These are phyloP conservation scores for Ceryle rudis DNA, from an alignment of 2,797 vertebrate species.

Conservation along the genomic window DNA sequence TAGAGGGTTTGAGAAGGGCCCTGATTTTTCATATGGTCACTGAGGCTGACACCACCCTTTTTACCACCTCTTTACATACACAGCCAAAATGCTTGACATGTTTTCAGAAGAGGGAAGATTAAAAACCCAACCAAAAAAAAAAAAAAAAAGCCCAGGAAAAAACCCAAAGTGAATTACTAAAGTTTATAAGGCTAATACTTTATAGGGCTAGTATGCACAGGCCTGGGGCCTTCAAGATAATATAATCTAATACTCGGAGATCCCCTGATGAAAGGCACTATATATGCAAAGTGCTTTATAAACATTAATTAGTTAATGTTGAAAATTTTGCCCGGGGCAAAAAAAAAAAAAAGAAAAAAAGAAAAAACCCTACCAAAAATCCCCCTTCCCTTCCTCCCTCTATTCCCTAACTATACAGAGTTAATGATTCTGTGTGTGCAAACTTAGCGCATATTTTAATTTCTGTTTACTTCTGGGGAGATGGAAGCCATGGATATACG, in stretches of 20 bases:
- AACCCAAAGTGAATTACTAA: conserved; percentile 2
- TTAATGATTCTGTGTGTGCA: conserved; percentile 69
- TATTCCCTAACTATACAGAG: conserved; percentile 58
- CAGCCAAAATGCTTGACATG: background rate
- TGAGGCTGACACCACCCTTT: background rate
- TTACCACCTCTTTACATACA: background rate
- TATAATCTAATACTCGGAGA: conserved; percentile 73
- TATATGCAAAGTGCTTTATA: conserved; percentile 77
- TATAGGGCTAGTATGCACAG: conserved; percentile 57
- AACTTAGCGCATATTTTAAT: conserved; percentile 56
- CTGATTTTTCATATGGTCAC: conserved; percentile 45
- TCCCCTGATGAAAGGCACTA: conserved; percentile 78
- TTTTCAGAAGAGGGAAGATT: conserved; percentile 53
- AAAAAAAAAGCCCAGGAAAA: background rate
- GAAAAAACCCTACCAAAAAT: conserved; percentile 26
- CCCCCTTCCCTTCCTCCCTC: conserved; percentile 54
- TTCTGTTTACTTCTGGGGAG: conserved; percentile 57
- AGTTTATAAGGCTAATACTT: conserved; percentile 62
- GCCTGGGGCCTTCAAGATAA: conserved; percentile 73
- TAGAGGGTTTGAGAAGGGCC: background rate
- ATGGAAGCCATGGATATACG: conserved; percentile 10
- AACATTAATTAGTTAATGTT: conserved; percentile 77
- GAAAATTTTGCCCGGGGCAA: conserved; percentile 66
- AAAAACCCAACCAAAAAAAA: conserved; percentile 34
- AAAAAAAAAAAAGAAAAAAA: background rate